phyloP scores from a whole-genome alignment of 2,797 vertebrate species.

The Phrynocephalus guinanensis region DNA sequence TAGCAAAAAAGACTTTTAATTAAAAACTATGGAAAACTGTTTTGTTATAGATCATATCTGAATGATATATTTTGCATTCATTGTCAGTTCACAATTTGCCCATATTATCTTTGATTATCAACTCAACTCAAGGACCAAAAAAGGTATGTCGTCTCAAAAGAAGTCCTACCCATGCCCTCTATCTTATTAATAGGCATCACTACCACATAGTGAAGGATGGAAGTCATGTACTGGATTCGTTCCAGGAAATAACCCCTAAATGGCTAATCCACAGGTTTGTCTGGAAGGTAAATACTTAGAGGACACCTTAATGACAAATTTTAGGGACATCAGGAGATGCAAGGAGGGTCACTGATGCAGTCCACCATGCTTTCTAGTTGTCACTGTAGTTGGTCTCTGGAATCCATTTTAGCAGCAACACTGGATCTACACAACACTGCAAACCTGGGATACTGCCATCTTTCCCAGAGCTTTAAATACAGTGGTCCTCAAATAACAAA shows the following conservation, averaged over 20 bases:
- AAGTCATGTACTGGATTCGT: not conserved
- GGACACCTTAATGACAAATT: not conserved
- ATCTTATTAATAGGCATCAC: too few relatives aligned
- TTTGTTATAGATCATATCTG: not conserved
- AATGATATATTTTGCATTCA: not conserved
- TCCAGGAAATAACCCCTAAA: not conserved
- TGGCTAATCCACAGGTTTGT: not conserved
- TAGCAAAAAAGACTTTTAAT: not conserved
- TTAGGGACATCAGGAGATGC: not conserved
- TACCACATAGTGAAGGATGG: not conserved
- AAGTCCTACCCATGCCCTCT: not conserved
- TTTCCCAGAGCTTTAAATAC: not conserved
- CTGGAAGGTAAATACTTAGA: not conserved
- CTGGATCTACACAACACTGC: not conserved
- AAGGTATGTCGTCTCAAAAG: not conserved
- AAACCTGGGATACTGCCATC: not conserved
- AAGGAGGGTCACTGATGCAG: not conserved
- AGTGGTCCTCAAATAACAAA: too few relatives aligned
- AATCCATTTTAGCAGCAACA: not conserved
- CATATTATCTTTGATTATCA: not conserved
- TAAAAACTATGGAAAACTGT: not conserved
- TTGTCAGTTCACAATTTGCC: slow-evolving; percentile 1
- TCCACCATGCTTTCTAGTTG: not conserved
- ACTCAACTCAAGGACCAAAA: not conserved
- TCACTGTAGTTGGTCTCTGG: not conserved